These are phyloP conservation scores for Magallana angulata DNA, from an alignment of 1,140 invertebrate species.

Conservation along the genomic window DNA sequence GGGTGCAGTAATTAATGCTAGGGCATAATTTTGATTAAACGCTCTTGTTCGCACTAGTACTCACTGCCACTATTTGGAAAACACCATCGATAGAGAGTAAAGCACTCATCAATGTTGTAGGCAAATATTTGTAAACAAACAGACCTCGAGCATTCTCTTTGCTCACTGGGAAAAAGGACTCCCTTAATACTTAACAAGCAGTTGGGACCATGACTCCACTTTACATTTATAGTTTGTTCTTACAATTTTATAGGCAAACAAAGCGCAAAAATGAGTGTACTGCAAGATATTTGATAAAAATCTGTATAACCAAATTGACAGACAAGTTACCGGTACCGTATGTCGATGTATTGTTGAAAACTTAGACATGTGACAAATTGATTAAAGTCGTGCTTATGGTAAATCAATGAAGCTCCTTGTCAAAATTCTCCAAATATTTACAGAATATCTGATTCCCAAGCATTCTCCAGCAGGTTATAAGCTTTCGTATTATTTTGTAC, in stretches of 20 bases:
- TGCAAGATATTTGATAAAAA: background rate
- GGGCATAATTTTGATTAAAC: background rate
- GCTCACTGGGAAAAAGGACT: too few species aligned
- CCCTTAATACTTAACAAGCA: too few species aligned
- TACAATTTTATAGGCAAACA: too few species aligned
- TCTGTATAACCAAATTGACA: background rate
- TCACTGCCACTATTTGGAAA: background rate
- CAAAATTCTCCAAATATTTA: too few species aligned
- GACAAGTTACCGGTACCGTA: background rate
- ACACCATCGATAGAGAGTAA: background rate
- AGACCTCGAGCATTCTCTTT: background rate
- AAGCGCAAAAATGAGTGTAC: background rate
- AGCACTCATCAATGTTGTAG: background rate
- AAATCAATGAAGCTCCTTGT: too few species aligned
- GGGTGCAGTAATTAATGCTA: slow-evolving; percentile 17
- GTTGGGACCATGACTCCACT: too few species aligned
- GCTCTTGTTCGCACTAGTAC: background rate
- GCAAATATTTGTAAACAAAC: slow-evolving; percentile 29
- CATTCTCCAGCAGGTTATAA: too few species aligned
- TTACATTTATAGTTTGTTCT: too few species aligned
- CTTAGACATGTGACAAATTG: background rate
- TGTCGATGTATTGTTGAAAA: background rate
- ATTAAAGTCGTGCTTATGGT: background rate
- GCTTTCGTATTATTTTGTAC: too few species aligned
- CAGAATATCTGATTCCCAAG: too few species aligned